These are phyloP conservation scores for Heteronetta atricapilla DNA, from an alignment of 2,113 vertebrate species.

Conservation along the genomic window DNA sequence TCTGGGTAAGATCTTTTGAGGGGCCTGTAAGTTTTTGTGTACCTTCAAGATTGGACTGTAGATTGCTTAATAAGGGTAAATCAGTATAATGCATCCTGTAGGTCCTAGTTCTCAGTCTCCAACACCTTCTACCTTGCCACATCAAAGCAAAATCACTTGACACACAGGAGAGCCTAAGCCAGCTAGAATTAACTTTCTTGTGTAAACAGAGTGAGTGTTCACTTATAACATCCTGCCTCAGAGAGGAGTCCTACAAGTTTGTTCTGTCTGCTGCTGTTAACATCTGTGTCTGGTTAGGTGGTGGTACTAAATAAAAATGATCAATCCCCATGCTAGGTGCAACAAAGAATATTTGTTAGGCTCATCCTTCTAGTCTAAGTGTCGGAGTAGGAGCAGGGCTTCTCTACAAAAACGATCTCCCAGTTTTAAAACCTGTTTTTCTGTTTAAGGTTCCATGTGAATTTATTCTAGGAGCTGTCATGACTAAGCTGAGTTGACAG, in stretches of 20 bases:
- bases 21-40: neutral
- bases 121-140: neutral
- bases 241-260: neutral
- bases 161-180: neutral
- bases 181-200: neutral
- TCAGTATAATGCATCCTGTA: neutral
- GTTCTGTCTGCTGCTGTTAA: neutral
- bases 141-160: neutral
- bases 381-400: neutral
- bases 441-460: neutral
- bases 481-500: neutral
- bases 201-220: neutral
- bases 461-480: neutral
- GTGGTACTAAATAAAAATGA: neutral
- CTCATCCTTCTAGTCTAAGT: no score
- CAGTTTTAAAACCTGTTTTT: neutral
- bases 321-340: no score
- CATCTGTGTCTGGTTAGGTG: neutral
- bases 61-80: neutral
- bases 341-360: no score
- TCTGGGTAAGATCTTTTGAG: neutral
- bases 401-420: neutral
- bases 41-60: neutral
- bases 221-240: neutral
- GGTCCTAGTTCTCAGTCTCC: neutral